phyloP scores from a whole-genome alignment of 1,140 invertebrate species.

The Rhagoletis zephyria region DNA sequence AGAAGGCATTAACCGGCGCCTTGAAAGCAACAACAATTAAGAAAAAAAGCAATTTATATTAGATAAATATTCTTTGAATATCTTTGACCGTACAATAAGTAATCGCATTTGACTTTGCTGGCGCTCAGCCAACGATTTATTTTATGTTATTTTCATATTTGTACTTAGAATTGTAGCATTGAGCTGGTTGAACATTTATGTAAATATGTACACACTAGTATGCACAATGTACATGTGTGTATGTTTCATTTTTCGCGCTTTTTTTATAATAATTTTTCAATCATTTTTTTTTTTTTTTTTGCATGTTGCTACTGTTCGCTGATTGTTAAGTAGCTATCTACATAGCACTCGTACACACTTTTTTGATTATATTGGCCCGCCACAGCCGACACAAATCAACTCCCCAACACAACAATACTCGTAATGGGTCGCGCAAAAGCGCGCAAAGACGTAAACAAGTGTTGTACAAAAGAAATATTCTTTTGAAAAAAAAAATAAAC shows the following conservation, averaged over 20 bases:
- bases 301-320: not conserved
- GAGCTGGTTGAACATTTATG: not conserved
- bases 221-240: not conserved
- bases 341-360: not conserved
- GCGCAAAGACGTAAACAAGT: slow-evolving; percentile 40
- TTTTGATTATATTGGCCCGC: not conserved
- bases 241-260: slow-evolving; percentile 7
- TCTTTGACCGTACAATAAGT: not conserved
- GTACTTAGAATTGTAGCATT: not conserved
- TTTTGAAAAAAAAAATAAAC: slow-evolving; percentile 23
- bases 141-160: slow-evolving; percentile 7
- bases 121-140: slow-evolving; percentile 21
- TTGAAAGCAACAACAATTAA: not conserved
- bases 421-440: not conserved
- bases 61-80: slow-evolving; percentile 21
- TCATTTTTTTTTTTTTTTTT: slow-evolving; percentile 1
- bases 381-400: slow-evolving; percentile 31
- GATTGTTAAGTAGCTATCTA: not conserved
- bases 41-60: not conserved
- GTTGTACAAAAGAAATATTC: not conserved
- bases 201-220: not conserved
- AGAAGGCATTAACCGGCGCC: slow-evolving; percentile 34
- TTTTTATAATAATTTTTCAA: not conserved
- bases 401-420: not conserved
- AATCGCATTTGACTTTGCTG: not conserved